Base-by-base conservation (phyloP, 2,797 vertebrate genomes). In the Brachymystax lenok region DNA sequence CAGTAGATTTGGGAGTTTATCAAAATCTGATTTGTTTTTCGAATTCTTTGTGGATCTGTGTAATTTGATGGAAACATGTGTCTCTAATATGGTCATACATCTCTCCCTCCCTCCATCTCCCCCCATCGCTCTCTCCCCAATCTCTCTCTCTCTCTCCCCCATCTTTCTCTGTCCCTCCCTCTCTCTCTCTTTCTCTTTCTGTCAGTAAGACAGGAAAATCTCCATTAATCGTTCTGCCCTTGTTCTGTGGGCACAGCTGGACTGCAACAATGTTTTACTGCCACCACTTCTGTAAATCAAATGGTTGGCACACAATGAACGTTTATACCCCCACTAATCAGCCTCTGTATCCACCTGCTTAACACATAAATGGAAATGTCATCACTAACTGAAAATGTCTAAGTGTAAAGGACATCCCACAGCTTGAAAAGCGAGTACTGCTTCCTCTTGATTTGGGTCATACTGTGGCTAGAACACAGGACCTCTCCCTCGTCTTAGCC, bases 251-350 rank as follows among this genome's bases (percentile, higher is more conserved):
- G 54, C 75, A 66, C 79, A 80, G 67, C 75, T 54, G 75, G 72
- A 66, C 28, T 27, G 46, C 24, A 1, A 54, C 51, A 64, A 74
- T 30, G 63, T 77, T 80, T 51, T 74, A 54, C 64, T 13, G 24
- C 27, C 46, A 66, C 28, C 70, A 54, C 30, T 56, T 80, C 73
- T 76, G 75, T 27, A 79, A 72, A 59, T 73, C 74, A 74, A 54
- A 33, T 63, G 17, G 14, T 73, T 72, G 68, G 64, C 51, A n/a
- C 70, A 73, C 19, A 50, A 33, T 30, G 66, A 24, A 52, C 51
- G 56, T 52, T 64, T 46, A 17, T 72, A 59, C 50, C 64, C 30
- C 59, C 3, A n/a, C n/a, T 3, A 21, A 21, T 19, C n/a, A 59
- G 1, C 56, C 6, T 59, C 2, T 7, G 6, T n/a, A n/a, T 21